A percentile compares a stretch with the other conserved stretches of the same genome.
phyloP scores from a whole-genome alignment of 1,140 invertebrate genomes.

The Drosophila sucinea region DNA sequence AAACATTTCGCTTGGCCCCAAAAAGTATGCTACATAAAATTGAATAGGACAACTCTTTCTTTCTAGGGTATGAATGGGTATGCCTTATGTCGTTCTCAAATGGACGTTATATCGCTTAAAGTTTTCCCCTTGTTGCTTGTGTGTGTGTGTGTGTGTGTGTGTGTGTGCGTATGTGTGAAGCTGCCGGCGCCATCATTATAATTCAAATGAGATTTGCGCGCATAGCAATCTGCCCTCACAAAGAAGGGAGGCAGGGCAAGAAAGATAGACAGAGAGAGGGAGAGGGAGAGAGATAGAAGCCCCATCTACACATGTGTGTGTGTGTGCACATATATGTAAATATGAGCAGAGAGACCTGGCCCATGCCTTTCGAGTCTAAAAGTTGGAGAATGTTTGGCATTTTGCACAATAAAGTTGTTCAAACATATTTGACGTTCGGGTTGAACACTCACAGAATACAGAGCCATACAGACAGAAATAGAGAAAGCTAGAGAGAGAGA shows the following conservation, averaged over 20 bases:
- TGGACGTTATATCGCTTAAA: neutral
- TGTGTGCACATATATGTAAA: neutral
- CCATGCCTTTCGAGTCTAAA: conserved; percentile 57
- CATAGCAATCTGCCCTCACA: conserved; percentile 56
- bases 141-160: conserved; percentile 21
- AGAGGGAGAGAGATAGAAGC: neutral
- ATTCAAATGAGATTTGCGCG: conserved; percentile 80
- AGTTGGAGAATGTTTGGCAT: conserved; percentile 80
- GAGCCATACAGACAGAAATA: conserved; percentile 2
- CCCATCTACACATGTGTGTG: neutral
- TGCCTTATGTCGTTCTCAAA: neutral
- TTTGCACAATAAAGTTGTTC: conserved; percentile 79
- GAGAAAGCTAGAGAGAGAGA: neutral
- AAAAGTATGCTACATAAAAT: neutral
- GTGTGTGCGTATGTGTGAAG: conserved; percentile 37
- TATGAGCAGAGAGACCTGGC: conserved; percentile 7
- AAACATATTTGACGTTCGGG: conserved; percentile 75
- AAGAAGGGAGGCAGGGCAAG: conserved; percentile 1
- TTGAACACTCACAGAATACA: conserved; percentile 37
- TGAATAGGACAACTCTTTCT: neutral
- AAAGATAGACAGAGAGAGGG: conserved; percentile 3
- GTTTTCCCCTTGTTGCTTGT: conserved; percentile 3
- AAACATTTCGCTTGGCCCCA: no score
- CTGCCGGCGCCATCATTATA: conserved; percentile 76
- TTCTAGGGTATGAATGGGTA: neutral